Base-by-base conservation (phyloP, 2,113 vertebrate species). In the Apeltes quadracus region DNA sequence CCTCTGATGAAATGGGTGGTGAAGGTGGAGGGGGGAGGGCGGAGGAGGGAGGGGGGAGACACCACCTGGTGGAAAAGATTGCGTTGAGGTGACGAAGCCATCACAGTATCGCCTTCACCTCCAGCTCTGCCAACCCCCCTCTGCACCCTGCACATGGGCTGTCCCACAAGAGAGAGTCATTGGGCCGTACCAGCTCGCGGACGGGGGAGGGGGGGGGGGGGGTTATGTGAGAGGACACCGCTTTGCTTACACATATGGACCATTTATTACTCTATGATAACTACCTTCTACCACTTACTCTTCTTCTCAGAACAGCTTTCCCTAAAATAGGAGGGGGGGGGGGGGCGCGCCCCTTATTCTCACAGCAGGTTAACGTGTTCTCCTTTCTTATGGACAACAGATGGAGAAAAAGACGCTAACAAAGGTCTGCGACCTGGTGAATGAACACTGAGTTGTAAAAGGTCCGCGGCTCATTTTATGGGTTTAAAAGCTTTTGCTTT, bases 111-210 rank as follows among this genome's bases (percentile, higher is more conserved):
- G 23, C 46, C 46, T 14, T 9, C 50, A 44, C 59, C 63, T 59
- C 56, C 20, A 50, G 16, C 62, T 55, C 18, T 39, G 36, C 73
- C 1, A 0, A 29, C 51, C 29, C 43, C 69, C 71, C 73, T 59
- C 78, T 48, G 13, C 25, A 20, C 18, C n/a, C n/a, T 13, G 12
- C 22, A 29, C 32, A 65, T 72, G 59, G 68, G 44, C 58, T 71
- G 75, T 23, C 81, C 84, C 72, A 46, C 69, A 64, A 72, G 34
- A 57, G 63, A 54, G 38, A 61, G 75, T 48, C 58, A 65, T 13
- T 16, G 59, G 72, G 38, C 13, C 29, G 29, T 62, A 76, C 78
- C 66, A 78, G 23, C 43, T 61, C 12, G n/a, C 16, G 12, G 18
- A 29, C 0, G 16, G 27, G 34, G 59, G 44, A 29, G 16, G 48